These are phyloP conservation scores for Leptinotarsa texana DNA, from an alignment of 1,140 invertebrate genomes.

Conservation along the genomic window DNA sequence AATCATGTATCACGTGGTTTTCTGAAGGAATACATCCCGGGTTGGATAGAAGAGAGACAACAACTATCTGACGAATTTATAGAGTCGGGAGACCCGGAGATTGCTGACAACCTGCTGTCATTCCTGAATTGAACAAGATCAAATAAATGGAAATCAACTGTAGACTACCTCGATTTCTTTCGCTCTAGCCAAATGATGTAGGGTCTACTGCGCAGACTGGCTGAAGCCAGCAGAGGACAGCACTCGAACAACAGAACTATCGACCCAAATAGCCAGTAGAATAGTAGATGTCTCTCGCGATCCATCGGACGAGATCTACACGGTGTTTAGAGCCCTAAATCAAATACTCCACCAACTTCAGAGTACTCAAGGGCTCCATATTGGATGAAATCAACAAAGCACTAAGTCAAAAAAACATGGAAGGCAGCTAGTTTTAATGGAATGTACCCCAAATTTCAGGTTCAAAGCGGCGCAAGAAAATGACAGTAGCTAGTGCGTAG, in stretches of 20 bases:
- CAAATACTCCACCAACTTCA: neutral
- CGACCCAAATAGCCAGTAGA: neutral
- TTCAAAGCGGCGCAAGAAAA: no score
- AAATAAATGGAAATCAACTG: no score
- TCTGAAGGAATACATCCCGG: neutral
- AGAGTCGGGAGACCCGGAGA: neutral
- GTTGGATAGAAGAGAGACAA: neutral
- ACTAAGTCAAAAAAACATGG: no score
- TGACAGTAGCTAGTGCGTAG: no score
- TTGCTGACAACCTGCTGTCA: neutral
- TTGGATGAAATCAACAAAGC: neutral
- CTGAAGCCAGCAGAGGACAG: no score
- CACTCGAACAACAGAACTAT: neutral
- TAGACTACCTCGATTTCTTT: no score
- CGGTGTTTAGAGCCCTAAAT: neutral
- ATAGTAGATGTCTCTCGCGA: neutral
- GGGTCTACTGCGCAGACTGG: no score
- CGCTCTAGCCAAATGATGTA: no score
- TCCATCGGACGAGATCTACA: neutral
- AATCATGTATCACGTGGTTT: neutral
- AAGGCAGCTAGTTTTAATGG: no score
- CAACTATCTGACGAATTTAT: neutral
- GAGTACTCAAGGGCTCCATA: neutral
- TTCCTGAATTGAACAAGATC: no score
- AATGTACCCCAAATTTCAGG: no score